phyloP scores from a whole-genome alignment of 2,113 vertebrate genomes.

The Nanorana parkeri region DNA sequence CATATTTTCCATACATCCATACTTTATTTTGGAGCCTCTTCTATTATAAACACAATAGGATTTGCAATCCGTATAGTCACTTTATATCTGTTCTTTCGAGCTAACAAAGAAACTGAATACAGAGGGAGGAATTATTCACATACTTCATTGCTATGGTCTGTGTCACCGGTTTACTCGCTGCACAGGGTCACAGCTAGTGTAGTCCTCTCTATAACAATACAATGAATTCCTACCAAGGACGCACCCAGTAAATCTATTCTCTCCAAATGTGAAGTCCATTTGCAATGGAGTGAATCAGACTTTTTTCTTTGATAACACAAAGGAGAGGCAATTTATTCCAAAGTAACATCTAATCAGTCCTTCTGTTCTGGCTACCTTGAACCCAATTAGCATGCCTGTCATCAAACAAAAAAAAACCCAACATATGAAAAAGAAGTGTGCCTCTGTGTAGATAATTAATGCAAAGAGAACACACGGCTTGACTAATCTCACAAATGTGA shows the following conservation, averaged over 20 bases:
- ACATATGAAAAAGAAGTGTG: not conserved
- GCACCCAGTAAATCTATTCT: slow-evolving; percentile 15
- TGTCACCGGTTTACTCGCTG: not conserved
- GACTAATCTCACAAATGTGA: not conserved
- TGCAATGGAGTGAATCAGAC: slow-evolving; percentile 18
- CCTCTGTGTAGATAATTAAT: not conserved
- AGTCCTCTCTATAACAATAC: not conserved
- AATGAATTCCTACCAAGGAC: slow-evolving; percentile 14
- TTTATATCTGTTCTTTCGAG: not conserved
- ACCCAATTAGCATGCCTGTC: slow-evolving; percentile 11
- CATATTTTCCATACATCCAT: not conserved
- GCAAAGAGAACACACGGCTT: not conserved
- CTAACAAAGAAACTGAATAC: not conserved
- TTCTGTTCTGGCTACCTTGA: not conserved
- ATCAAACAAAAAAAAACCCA: not conserved
- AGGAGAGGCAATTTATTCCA: not conserved
- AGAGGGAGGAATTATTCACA: not conserved
- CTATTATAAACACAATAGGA: not conserved
- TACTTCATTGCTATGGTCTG: not conserved
- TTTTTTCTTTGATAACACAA: not conserved
- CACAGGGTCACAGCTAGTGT: not conserved
- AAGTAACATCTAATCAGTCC: not conserved
- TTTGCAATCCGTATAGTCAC: too few relatives aligned
- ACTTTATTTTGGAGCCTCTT: not conserved
- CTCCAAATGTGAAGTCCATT: slow-evolving; percentile 13